phyloP scores from a whole-genome alignment of 2,888 invertebrate species.

The Pseudanteris insignis region DNA sequence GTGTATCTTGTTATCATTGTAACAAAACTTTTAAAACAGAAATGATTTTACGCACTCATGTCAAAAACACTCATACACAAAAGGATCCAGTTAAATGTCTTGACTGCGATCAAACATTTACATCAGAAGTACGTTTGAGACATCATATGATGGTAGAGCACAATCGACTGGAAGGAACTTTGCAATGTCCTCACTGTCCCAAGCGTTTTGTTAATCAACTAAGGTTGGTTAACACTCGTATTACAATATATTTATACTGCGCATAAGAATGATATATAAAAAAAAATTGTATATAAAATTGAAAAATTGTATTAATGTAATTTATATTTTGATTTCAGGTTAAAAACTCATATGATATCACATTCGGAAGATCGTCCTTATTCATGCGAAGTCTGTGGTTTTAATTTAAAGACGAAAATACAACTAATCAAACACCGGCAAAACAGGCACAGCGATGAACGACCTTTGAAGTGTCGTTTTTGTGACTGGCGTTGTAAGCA shows the following conservation, averaged over 20 bases:
- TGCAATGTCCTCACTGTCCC: constrained; percentile 62
- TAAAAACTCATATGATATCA: constrained; percentile 65
- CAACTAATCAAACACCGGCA: constrained; percentile 64
- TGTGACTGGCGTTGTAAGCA: constrained; percentile 64
- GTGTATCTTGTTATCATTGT: constrained; percentile 61
- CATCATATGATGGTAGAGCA: constrained; percentile 65
- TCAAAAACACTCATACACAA: constrained; percentile 62
- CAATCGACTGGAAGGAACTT: constrained; percentile 60
- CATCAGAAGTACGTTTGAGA: constrained; percentile 61
- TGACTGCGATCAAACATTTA: constrained; percentile 60
- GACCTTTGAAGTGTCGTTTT: constrained; percentile 61
- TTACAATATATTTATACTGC: too few relatives aligned
- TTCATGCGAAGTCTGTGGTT: constrained; percentile 61
- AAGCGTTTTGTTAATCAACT: constrained; percentile 64
- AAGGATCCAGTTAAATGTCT: constrained; percentile 63
- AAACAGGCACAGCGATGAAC: constrained; percentile 63
- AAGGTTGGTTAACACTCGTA: constrained; percentile 24
- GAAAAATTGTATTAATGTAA: background rate
- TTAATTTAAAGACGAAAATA: constrained; percentile 63
- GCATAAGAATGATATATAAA: too few relatives aligned
- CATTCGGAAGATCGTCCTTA: constrained; percentile 64
- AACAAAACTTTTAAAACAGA: constrained; percentile 64
- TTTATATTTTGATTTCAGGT: constrained; percentile 45
- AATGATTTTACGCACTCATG: constrained; percentile 63
- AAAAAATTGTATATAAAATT: too few relatives aligned